Base-by-base conservation (phyloP, 2,888 invertebrate genomes). In the Sesia apiformis region DNA sequence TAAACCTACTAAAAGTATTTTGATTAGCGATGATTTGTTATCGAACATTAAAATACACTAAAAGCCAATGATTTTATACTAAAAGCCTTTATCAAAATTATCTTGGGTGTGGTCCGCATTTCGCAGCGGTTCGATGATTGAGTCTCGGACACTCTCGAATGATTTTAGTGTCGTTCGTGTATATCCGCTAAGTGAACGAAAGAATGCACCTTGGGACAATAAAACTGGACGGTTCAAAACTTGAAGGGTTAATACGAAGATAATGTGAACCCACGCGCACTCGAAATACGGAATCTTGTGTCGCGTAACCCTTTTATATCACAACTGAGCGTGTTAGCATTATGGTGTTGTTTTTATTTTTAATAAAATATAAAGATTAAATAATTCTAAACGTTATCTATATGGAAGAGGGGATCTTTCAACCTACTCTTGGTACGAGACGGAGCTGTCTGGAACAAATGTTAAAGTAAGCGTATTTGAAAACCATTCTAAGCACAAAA, bases 131-230 rank as follows among this genome's bases (percentile, higher is more conserved):
- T 67, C 70, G 77, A 73, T 71, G 74, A 81, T 75, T 65, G 66
- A 58, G 23, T 23, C 23, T 23, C 23, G 23, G n/a, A n/a, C n/a
- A 23, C 56, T 62, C 66, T 72, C 67, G 60, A 72, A 77, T 67
- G 62, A 65, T 68, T 78, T 81, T 74, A 76, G 67, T 66, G 68
- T 66, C 61, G 58, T 80, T 81, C 75, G 74, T 80, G 72, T 71
- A 70, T 71, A 73, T 71, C 64, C 66, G 84, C 78, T 84, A 85
- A 86, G 81, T 84, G 79, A 74, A 63, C 61, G 59, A 70, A 75
- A 76, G 75, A 78, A 78, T 75, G 69, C 69, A 59, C 62, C 64
- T 42, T 5, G 38, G 59, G 56, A 63, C 66, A 68, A 77, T 80
- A 80, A 81, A 80, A 41, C 40, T 52, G 39, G 40, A 38, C 50